Percentiles rank a stretch among this genome's conserved stretches.
These are phyloP conservation scores for Chaetodon auriga DNA, from an alignment of 2,113 vertebrate genomes.

Conservation along the genomic window DNA sequence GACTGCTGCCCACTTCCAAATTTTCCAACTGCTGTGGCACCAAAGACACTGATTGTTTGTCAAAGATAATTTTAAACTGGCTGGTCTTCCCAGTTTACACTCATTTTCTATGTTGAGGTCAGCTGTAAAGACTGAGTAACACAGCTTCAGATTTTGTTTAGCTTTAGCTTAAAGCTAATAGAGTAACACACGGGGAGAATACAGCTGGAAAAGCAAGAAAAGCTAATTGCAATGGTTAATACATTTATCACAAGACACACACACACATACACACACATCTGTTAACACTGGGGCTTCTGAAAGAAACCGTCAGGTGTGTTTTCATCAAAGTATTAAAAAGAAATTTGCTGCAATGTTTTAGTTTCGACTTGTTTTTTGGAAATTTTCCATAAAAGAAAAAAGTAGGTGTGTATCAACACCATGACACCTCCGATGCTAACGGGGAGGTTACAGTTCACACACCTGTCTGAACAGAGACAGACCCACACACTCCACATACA, in stretches of 20 bases:
- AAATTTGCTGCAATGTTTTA: not conserved
- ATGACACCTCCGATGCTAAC: not conserved
- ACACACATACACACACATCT: not conserved
- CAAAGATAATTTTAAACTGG: not conserved
- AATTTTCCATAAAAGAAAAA: not conserved
- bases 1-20: not conserved
- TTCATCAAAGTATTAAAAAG: not conserved
- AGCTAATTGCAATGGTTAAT: not conserved
- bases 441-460: not conserved
- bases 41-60: not conserved
- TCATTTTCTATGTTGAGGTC: not conserved
- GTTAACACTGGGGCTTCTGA: not conserved
- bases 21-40: not conserved
- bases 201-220: not conserved
- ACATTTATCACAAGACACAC: not conserved
- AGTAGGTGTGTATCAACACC: not conserved
- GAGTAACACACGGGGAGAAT: not conserved
- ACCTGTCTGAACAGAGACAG: not conserved
- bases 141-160: not conserved
- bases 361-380: not conserved
- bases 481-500: not conserved
- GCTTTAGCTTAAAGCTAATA: not conserved
- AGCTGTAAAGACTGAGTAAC: not conserved
- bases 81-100: not conserved
- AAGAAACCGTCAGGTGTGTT: not conserved